Evolutionary conservation across 1,140 invertebrate genomes (phyloP).

Genomic region (Heliothis subflexa): DNA sequence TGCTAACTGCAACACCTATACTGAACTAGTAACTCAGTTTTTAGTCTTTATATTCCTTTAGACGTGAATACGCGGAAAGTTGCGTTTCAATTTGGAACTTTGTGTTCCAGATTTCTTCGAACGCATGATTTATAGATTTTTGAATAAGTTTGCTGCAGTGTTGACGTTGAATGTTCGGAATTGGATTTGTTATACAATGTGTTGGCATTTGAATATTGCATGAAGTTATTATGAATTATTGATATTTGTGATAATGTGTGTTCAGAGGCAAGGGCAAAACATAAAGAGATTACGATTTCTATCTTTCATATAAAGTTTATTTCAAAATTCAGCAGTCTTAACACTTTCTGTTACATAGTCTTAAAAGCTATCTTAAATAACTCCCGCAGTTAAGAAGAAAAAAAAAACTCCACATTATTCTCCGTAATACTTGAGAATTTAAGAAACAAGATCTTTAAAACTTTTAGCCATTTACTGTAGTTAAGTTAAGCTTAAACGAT

Average conservation of each 20-base stretch:
- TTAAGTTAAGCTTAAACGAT: neutral
- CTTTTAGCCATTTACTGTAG: too few species aligned
- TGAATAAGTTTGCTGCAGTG: constrained; percentile 2
- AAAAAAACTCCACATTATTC: too few species aligned
- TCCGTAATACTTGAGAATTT: too few species aligned
- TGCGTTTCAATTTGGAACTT: constrained; percentile 36
- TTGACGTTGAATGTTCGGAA: constrained; percentile 11
- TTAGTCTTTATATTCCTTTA: constrained; percentile 19
- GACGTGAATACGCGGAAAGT: constrained; percentile 28
- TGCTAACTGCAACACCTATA: constrained; percentile 39
- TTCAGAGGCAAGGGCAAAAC: too few species aligned
- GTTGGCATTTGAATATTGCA: neutral
- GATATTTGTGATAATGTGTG: too few species aligned
- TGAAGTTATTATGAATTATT: neutral
- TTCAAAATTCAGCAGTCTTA: too few species aligned
- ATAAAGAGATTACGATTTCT: too few species aligned
- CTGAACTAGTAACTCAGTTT: constrained; percentile 17
- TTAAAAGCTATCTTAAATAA: too few species aligned
- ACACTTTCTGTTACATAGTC: too few species aligned
- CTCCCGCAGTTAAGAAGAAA: too few species aligned
- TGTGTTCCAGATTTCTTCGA: neutral
- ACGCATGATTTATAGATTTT: constrained; percentile 34
- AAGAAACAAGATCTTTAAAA: too few species aligned
- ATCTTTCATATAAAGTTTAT: too few species aligned
- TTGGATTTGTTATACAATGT: neutral